Evolutionary conservation across 2,888 invertebrate species (phyloP), one percentile per base, ranked within the genome.

Genomic region (Cheilosia pagana): DNA sequence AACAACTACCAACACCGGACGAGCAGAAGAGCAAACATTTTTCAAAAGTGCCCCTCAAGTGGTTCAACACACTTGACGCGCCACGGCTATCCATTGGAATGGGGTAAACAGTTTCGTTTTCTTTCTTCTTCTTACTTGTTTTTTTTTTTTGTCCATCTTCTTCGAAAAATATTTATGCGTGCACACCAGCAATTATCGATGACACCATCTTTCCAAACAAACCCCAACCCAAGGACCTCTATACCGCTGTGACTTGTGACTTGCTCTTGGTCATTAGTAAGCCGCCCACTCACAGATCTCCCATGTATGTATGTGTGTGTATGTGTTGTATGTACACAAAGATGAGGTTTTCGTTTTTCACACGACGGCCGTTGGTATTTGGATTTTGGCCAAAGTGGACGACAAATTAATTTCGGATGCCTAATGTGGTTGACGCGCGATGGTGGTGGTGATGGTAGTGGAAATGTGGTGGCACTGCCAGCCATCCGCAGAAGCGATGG

Each of bases 181-280:
- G 81, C 75, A 85, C 81, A 85, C 50, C 60, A 81, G 67, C 71
- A 85, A 85, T 85, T 85, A 85, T 81, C 85, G 85, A 85, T 85
- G 85, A 85, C 85, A 85, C 81, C 75, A 85, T 81, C 81, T 85
- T 71, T 71, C 71, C 71, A 76, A 81, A 81, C 68, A 81, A 70
- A 67, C 59, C 55, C 75, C 52, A 55, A 63, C 68, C 79, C 63
- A 70, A 75, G 79, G 71, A 81, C 65, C 85, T 59, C 16, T 35
- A 3, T 25, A 10, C 35, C n/a, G 39, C 14, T 12, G 63, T 82
- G 74, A 74, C 68, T 83, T 79, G 75, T 50, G 81, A 75, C 67
- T 68, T 74, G 48, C 45, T 28, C 50, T 62, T 70, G 75, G 81
- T 75, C 85, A 85, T 85, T 85, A 85, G 76, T 67, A 78, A 67